Evolutionary conservation across 2,113 vertebrate genomes (phyloP).

Genomic region (Heteronetta atricapilla): DNA sequence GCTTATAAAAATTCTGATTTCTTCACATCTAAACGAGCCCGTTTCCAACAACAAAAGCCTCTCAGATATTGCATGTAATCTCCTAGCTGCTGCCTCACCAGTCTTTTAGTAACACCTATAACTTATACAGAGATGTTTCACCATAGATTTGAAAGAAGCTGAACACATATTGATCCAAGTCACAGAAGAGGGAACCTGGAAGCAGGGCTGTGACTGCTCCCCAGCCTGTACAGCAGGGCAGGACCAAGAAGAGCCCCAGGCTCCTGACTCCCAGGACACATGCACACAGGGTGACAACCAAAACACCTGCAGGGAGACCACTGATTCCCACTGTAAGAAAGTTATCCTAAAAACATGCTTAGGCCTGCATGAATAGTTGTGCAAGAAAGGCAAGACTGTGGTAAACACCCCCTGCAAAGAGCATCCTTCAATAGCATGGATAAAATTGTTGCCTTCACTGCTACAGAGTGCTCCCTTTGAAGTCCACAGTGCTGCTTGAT

Average conservation of each 20-base stretch:
- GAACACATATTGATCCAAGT: background rate
- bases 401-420: background rate
- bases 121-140: background rate
- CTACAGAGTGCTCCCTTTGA: background rate
- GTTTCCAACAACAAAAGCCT: conserved; percentile 7
- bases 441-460: fast-evolving
- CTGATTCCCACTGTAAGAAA: background rate
- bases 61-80: background rate
- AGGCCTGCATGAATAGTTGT: background rate
- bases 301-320: background rate
- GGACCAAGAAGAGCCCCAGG: background rate
- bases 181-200: background rate
- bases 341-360: background rate
- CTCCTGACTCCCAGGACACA: fast-evolving
- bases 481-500: background rate
- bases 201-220: background rate
- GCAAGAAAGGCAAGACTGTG: background rate
- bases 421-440: background rate
- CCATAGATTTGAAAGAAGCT: background rate
- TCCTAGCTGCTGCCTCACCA: background rate
- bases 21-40: background rate
- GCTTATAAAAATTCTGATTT: conserved; percentile 9
- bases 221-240: background rate
- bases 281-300: background rate
- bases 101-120: background rate